Conservation (phyloP, 2,797 vertebrate genomes). For the Nyctibius grandis region DNA sequence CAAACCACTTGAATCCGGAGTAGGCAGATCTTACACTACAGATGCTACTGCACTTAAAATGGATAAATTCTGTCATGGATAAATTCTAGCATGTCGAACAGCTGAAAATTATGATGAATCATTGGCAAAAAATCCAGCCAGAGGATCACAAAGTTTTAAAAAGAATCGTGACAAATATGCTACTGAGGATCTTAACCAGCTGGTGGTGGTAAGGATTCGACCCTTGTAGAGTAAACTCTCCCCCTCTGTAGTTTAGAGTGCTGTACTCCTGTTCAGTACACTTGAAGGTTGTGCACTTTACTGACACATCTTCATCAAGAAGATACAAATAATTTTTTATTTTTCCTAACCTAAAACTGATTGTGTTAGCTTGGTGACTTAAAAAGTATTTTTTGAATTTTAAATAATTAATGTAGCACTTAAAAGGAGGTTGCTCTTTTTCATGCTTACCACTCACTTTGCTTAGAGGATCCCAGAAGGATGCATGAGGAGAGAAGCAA, state of each 20-base stretch:
- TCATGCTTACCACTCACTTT: neutral
- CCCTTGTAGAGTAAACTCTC: accelerated
- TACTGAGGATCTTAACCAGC: neutral
- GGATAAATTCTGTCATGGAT: neutral
- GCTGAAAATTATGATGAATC: neutral
- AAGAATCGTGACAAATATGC: neutral
- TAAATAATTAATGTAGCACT: neutral
- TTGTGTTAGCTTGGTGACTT: neutral
- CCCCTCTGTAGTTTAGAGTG: neutral
- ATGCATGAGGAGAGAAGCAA: neutral
- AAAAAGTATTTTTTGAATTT: neutral
- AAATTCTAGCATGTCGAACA: neutral
- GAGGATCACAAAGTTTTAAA: neutral
- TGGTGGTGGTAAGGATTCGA: neutral
- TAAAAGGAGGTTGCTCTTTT: neutral
- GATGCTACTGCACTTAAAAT: neutral
- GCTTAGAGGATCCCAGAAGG: neutral
- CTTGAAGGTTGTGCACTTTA: neutral
- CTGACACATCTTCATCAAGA: neutral
- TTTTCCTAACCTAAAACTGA: neutral
- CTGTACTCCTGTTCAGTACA: neutral
- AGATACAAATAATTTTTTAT: neutral
- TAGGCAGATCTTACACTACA: neutral
- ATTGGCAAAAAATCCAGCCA: neutral
- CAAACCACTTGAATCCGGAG: neutral